phyloP scores from a whole-genome alignment of 2,888 invertebrate genomes.

The Hymenopus coronatus region DNA sequence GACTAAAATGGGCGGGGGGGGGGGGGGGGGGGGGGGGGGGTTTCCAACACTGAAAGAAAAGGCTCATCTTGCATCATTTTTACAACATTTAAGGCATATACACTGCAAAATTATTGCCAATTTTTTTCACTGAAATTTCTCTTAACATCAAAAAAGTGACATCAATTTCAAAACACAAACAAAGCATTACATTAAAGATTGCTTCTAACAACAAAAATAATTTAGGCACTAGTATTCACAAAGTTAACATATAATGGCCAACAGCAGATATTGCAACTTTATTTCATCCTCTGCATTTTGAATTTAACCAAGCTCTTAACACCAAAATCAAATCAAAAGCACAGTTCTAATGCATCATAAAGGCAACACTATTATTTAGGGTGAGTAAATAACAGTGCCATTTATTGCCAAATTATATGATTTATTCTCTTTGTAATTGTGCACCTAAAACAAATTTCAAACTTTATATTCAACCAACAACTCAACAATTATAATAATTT shows the following conservation, averaged over 20 bases:
- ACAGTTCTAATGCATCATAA: no score
- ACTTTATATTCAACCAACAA: no score
- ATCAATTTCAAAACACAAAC: neutral
- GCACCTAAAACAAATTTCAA: no score
- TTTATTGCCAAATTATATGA: no score
- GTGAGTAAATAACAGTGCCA: no score
- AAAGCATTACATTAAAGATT: neutral
- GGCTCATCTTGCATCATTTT: neutral
- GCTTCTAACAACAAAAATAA: neutral
- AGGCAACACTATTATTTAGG: no score
- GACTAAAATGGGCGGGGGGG: neutral
- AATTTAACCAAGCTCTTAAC: neutral
- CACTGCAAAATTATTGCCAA: neutral
- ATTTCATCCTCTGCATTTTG: neutral
- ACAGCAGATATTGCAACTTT: neutral
- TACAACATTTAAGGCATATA: neutral
- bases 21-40: no score
- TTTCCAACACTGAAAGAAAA: neutral
- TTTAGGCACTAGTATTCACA: neutral
- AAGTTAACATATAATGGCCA: neutral
- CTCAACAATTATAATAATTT: no score
- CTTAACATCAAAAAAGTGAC: neutral
- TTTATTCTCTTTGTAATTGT: no score
- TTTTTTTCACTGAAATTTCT: neutral
- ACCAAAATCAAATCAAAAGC: no score